Evolutionary conservation across 2,797 vertebrate species (phyloP), one percentile per base, ranked within the genome.

Genomic region (Pipistrellus pygmaeus): DNA sequence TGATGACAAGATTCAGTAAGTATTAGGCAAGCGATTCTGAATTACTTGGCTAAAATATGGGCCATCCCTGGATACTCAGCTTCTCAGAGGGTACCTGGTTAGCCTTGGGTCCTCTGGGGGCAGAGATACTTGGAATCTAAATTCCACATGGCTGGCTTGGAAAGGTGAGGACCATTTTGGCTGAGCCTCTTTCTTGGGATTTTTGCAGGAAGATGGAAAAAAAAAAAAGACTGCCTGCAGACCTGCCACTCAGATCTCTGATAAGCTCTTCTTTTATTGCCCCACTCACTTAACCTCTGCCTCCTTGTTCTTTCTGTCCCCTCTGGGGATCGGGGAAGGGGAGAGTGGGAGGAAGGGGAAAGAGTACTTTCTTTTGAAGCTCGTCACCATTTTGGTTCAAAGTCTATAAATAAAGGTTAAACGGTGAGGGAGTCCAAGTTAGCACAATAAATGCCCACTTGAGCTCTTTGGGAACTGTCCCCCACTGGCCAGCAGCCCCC

Each of bases 1-100:
- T n/a, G 95, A 96, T 95, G 94, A 97, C 96, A 96, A 96, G 96
- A 96, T 93, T 96, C 94, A 96, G 95, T 85, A 83, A 96, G 96
- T 88, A 95, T 96, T 93, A 96, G 81, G 91, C 83, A 77, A 96
- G 95, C 38, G 68, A 91, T 85, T 93, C 83, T 89, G 96, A 92
- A 96, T 92, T 88, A 89, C 38, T 93, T 0, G 20, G 91, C 76
- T 95, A 92, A 96, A 96, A 95, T 94, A 96, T 87, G 88, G 85
- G 48, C 75, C 30, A 10, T 93, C 80, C 66, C 96, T 68, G 62
- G 90, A 77, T 25, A n/a, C 57, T 38, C 38, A 71, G 76, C 46
- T 62, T 64, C 75, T 81, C n/a, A 0, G 71, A 85, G 46, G 75
- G 77, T 66, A 76, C 48, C 88, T 68, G 91, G 88, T 53, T 30